These are phyloP conservation scores for Thelaira solivaga DNA, from an alignment of 2,888 invertebrate genomes.

Conservation along the genomic window DNA sequence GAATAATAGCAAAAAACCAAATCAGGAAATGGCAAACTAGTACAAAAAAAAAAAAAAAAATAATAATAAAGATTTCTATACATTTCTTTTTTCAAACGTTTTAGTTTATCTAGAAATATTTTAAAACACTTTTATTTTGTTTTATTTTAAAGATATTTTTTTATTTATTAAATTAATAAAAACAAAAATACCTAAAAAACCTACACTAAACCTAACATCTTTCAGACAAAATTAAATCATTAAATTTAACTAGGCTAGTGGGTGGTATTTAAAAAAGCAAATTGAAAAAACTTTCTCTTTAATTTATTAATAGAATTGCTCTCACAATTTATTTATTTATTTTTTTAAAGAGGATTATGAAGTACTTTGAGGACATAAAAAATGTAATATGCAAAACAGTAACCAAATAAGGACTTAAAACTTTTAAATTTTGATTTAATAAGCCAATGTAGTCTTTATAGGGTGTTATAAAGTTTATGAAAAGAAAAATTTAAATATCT, in stretches of 20 bases:
- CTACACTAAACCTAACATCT: too few species aligned
- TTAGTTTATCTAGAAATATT: conserved; percentile 53
- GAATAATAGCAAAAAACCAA: not conserved
- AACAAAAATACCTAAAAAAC: too few species aligned
- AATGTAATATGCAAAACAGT: not conserved
- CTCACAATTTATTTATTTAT: not conserved
- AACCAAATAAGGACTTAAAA: not conserved
- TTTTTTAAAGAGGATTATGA: not conserved
- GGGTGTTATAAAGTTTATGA: too few species aligned
- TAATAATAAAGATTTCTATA: conserved; percentile 3
- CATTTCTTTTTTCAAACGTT: conserved; percentile 50
- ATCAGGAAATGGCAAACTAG: not conserved
- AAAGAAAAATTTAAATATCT: too few species aligned
- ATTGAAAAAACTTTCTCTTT: not conserved
- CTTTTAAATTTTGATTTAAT: too few species aligned
- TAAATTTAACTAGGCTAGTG: too few species aligned
- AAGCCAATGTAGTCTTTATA: too few species aligned
- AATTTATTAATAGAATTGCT: too few species aligned
- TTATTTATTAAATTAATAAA: too few species aligned
- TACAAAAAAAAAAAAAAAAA: not conserved
- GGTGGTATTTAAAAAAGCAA: not conserved
- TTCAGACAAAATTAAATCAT: too few species aligned
- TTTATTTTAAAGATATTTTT: too few species aligned
- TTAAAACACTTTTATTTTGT: too few species aligned
- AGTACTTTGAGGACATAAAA: not conserved